phyloP scores from a whole-genome alignment of 92 coral and sea anemone species.

The Paragorgia papillata region DNA sequence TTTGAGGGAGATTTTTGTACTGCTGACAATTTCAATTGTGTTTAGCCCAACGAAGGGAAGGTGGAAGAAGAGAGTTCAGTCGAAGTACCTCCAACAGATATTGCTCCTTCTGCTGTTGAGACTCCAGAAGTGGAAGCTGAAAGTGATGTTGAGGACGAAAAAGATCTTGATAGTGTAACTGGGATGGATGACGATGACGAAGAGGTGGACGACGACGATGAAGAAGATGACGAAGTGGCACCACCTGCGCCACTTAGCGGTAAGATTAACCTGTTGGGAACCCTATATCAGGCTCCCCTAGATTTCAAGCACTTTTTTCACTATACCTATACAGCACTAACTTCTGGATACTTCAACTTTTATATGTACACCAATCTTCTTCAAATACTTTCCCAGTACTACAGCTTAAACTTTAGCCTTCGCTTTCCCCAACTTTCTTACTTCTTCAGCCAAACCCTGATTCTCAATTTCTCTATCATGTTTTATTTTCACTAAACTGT shows the following conservation, averaged over 20 bases:
- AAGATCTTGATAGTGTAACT: slow-evolving; percentile 80
- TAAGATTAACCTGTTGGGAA: background rate
- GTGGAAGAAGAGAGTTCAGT: slow-evolving; percentile 52
- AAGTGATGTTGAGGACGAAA: slow-evolving; percentile 77
- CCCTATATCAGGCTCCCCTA: background rate
- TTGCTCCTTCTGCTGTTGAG: slow-evolving; percentile 66
- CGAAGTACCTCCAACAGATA: slow-evolving; percentile 56
- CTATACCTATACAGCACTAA: no score
- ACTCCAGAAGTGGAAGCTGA: slow-evolving; percentile 47
- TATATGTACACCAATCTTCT: no score
- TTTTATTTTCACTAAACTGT: no score
- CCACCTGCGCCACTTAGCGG: slow-evolving; percentile 33
- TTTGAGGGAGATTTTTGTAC: no score
- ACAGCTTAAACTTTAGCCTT: no score
- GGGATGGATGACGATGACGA: slow-evolving; percentile 82
- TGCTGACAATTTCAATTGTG: background rate
- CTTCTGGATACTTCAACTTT: no score
- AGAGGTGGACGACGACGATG: slow-evolving; percentile 76
- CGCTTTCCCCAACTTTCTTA: no score
- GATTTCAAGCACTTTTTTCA: no score
- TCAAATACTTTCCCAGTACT: no score
- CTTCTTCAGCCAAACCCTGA: no score
- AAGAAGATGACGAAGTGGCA: slow-evolving; percentile 35
- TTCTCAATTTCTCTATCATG: no score
- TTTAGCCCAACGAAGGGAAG: slow-evolving; percentile 20